Evolutionary conservation across 2,888 invertebrate species (phyloP), one percentile per base, ranked within the genome.

Genomic region (Microchrysa polita): DNA sequence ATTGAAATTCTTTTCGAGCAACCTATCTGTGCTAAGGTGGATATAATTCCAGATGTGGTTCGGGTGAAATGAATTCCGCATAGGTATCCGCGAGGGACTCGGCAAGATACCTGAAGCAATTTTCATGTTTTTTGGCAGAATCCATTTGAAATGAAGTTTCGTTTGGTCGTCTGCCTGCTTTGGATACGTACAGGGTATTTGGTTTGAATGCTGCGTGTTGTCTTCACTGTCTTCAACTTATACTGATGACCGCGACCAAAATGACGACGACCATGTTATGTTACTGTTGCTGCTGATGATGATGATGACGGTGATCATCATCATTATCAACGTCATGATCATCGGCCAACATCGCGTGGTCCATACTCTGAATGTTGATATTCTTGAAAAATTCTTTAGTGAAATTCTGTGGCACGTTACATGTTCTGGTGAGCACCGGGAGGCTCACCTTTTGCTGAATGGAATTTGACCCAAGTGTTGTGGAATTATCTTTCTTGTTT

Each of bases 381-480:
- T 67, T 74, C 67, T 67, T 59, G 73, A 73, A 74, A 74, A 74
- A 74, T 74, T 74, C 74, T 72, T 74, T 74, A 67, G 55, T 72
- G 67, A 55, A 67, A 72, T 61, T 34, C 12, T 48, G 48, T 74
- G 67, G 72, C 74, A 74, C 72, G 72, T 73, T 72, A 40, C 40
- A 61, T 61, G 61, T 61, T 61, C 61, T n/a, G 48, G 12, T 48
- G 40, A 18, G 40, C 61, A 16, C 40, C 23, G 20, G 60, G 61
- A 61, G 23, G 40, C 61, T 61, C 61, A 61, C 61, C 61, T 61
- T 23, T n/a, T 16, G 40, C 61, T 42, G 34, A 23, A 60, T 73
- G 74, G 74, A 74, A 74, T 74, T 72, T 73, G 72, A 73, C 72
- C 72, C 72, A 74, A 73, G 65, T 72, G 73, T 72, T 65, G 72